Conservation (phyloP, 2,888 invertebrate species). For the Apoderus coryli region DNA sequence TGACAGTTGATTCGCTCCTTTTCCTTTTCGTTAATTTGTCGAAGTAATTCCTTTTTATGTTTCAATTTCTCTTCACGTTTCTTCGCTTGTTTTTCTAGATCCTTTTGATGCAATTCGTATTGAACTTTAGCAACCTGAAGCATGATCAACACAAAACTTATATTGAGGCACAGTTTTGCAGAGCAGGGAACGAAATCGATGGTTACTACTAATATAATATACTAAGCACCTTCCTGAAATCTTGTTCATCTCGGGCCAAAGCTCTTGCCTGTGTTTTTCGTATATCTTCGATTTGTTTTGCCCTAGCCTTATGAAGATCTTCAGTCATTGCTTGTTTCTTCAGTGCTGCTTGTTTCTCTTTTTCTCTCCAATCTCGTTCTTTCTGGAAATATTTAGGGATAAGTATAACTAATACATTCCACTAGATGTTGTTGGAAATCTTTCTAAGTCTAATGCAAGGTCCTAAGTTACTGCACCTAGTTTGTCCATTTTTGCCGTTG, state of each 20-base stretch:
- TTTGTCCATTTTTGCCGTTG: no score
- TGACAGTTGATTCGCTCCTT: slow-evolving; percentile 44
- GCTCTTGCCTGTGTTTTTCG: slow-evolving; percentile 50
- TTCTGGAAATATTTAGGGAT: slow-evolving; percentile 35
- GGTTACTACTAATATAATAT: slow-evolving; percentile 1
- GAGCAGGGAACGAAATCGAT: no score
- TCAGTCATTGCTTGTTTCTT: slow-evolving; percentile 39
- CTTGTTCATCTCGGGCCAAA: slow-evolving; percentile 43
- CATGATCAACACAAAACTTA: slow-evolving; percentile 5
- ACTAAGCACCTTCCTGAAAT: slow-evolving; percentile 25
- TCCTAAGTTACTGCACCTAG: background rate
- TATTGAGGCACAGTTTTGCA: no score
- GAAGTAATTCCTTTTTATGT: slow-evolving; percentile 48
- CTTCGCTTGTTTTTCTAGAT: slow-evolving; percentile 30
- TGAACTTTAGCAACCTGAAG: slow-evolving; percentile 38
- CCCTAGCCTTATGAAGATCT: slow-evolving; percentile 33
- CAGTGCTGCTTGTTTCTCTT: slow-evolving; percentile 45
- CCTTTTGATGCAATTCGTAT: slow-evolving; percentile 28
- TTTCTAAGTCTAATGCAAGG: background rate
- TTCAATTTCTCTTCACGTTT: slow-evolving; percentile 34
- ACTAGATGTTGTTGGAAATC: background rate
- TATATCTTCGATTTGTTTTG: slow-evolving; percentile 36
- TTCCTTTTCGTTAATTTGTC: slow-evolving; percentile 57
- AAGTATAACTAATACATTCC: background rate
- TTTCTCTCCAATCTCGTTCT: slow-evolving; percentile 52